Percentiles rank a stretch among this genome's conserved stretches.
Evolutionary conservation across 92 coral and sea anemone genomes (phyloP).

Genomic region (Palythoa grandis): DNA sequence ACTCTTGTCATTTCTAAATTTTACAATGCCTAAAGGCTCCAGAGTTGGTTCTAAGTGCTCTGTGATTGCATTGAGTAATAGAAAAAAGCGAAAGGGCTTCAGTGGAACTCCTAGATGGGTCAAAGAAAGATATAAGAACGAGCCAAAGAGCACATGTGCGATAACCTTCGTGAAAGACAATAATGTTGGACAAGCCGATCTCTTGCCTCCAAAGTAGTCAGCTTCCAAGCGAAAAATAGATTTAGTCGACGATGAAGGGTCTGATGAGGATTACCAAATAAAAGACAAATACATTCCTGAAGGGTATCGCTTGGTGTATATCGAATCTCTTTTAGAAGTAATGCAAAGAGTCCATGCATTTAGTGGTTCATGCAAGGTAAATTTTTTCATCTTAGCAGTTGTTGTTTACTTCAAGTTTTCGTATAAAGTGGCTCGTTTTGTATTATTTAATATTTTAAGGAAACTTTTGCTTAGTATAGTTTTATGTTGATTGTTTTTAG

Average conservation of each 20-base stretch:
- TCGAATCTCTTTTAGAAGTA: neutral
- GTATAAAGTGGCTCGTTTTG: too few relatives aligned
- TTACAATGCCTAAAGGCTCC: neutral
- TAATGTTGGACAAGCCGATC: neutral
- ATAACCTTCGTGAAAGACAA: neutral
- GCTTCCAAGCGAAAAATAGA: neutral
- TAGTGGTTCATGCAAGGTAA: neutral
- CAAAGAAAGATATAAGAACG: neutral
- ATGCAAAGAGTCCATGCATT: neutral
- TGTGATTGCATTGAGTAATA: neutral
- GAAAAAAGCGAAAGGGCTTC: neutral
- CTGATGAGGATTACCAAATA: neutral
- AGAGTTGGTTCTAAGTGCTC: neutral
- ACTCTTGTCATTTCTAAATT: neutral
- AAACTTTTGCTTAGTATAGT: neutral
- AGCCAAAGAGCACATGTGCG: neutral
- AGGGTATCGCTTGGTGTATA: neutral
- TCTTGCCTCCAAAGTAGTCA: neutral
- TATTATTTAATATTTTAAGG: neutral
- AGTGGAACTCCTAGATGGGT: neutral
- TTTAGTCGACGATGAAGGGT: neutral
- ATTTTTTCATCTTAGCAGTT: too few relatives aligned
- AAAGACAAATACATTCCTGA: neutral
- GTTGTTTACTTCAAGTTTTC: too few relatives aligned
- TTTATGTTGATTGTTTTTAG: neutral